A percentile compares a stretch with the other conserved stretches of the same genome.
Conservation (phyloP, 2,113 vertebrate species). For the Nothobranchius kuhntae region DNA sequence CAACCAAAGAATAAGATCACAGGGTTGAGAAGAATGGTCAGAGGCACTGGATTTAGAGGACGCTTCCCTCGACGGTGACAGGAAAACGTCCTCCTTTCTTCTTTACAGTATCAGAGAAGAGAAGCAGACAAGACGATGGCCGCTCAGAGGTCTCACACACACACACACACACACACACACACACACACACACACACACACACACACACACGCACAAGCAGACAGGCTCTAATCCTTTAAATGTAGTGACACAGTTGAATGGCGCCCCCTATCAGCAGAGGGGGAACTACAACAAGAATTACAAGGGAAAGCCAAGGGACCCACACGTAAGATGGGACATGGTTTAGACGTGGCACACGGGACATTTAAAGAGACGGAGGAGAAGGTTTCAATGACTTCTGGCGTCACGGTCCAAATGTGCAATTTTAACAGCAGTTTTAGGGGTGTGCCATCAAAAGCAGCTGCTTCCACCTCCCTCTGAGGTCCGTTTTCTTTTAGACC, state of each 20-base stretch:
- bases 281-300: constrained; percentile 30
- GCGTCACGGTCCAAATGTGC: constrained; percentile 65
- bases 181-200: too few species aligned
- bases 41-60: constrained; percentile 69
- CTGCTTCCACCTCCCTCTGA: background rate
- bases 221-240: constrained; percentile 21
- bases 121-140: constrained; percentile 30
- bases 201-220: constrained; percentile 19
- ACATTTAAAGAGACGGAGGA: constrained; percentile 42
- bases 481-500: constrained; percentile 32
- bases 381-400: constrained; percentile 33
- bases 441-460: constrained; percentile 6
- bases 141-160: background rate
- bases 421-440: constrained; percentile 47
- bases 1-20: constrained; percentile 41
- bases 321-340: constrained; percentile 36
- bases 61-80: constrained; percentile 17
- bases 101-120: constrained; percentile 36
- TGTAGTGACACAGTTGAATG: constrained; percentile 41
- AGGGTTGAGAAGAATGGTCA: constrained; percentile 54
- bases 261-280: constrained; percentile 38
- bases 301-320: constrained; percentile 9
- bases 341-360: constrained; percentile 47
- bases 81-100: constrained; percentile 23
- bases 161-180: too few species aligned